Evolutionary conservation across 2,797 vertebrate species (phyloP).

Genomic region (Lepilemur ruficaudatus): DNA sequence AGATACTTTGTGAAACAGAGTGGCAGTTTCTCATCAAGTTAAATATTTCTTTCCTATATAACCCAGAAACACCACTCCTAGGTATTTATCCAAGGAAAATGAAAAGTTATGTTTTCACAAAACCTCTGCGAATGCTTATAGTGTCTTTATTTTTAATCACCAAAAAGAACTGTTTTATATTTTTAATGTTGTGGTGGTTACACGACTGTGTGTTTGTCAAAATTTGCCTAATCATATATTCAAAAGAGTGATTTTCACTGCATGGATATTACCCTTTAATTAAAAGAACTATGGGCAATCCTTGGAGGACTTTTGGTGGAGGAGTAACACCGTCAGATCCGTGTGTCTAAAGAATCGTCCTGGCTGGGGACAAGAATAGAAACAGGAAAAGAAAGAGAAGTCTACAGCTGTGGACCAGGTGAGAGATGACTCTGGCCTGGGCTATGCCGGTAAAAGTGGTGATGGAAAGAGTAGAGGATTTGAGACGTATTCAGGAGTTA

Average conservation of each 20-base stretch:
- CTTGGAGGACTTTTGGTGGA: neutral
- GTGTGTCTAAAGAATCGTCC: neutral
- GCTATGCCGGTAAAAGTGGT: neutral
- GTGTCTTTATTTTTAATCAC: neutral
- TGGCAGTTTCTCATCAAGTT: neutral
- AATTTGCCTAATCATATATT: neutral
- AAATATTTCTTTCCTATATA: neutral
- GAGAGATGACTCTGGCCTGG: neutral
- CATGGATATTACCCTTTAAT: neutral
- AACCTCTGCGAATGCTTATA: neutral
- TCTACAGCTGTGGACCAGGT: rapidly evolving
- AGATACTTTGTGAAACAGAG: neutral
- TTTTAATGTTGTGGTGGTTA: neutral
- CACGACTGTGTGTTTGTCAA: neutral
- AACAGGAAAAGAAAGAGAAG: neutral
- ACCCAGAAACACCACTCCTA: neutral
- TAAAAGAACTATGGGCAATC: neutral
- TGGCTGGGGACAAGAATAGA: neutral
- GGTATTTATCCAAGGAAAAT: neutral
- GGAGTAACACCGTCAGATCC: neutral
- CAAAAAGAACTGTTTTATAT: neutral
- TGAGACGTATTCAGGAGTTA: neutral
- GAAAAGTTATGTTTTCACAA: neutral
- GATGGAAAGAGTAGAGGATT: neutral
- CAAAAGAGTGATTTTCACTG: neutral